Evolutionary conservation across 2,888 invertebrate species (phyloP), one percentile per base, ranked within the genome.

Genomic region (Theristus sp.): DNA sequence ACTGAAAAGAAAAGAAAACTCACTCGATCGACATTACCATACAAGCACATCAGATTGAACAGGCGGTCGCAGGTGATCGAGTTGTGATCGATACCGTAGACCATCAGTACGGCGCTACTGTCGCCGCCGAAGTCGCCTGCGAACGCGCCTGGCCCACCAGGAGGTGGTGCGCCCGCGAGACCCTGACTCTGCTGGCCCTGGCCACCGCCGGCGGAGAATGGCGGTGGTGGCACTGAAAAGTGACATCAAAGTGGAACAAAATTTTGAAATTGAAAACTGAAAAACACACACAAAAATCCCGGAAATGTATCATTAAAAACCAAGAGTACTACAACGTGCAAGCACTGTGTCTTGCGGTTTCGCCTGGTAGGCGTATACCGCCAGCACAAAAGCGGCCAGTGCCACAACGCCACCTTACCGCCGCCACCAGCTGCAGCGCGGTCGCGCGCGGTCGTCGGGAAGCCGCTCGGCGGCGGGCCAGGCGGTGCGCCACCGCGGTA

Each of bases 31-130:
- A 96, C 93, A 76, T 98, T 98, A 69, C 98, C 98, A 77, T 96
- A 98, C 65, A 96, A 83, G 78, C 98, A 98, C 80, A 98, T 89
- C 70, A 98, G 81, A 79, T 98, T 98, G 83, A 98, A 98, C 64
- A 98, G 82, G 72, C 86, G 84, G 74, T 94, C 93, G 65, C 90
- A 87, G 78, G 94, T 98, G 75, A 91, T 87, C 70, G 88, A 87
- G 70, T 87, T 84, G 60, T 86, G 85, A 75, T 91, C 89, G 65
- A 98, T 81, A 1, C 94, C 94, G 78, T 98, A 96, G 61, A 96
- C 90, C 94, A 96, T 94, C 81, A 94, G 85, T 64, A 96, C 94
- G 31, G n/a, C 38, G 27, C 30, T n/a, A 30, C 31, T 20, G 26
- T 60, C 53, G 27, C 60, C 57, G 38, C 57, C 57, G 24, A 60